Evolutionary conservation across 2,113 vertebrate genomes (phyloP).

Genomic region (Henicopernis longicauda): DNA sequence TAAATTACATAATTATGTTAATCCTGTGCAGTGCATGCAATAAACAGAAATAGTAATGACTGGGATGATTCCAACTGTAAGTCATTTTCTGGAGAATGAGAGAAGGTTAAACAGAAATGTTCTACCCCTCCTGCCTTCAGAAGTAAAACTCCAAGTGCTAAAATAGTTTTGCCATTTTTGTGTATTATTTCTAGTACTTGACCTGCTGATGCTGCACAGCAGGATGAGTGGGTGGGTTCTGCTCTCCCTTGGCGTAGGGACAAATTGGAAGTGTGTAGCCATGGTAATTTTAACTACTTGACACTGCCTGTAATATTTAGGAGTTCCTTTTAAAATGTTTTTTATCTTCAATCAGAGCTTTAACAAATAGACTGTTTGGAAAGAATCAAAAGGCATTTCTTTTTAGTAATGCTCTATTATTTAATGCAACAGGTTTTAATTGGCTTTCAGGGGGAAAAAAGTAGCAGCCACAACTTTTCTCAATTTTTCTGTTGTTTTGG

Average conservation of each 20-base stretch:
- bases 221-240: neutral
- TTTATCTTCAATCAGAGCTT: neutral
- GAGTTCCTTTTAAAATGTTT: neutral
- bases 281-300: neutral
- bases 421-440: neutral
- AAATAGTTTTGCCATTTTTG: neutral
- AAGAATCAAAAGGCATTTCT: neutral
- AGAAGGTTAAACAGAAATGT: neutral
- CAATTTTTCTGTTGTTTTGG: neutral
- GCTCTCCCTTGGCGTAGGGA: neutral
- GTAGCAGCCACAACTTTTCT: neutral
- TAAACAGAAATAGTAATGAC: neutral
- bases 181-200: neutral
- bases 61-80: neutral
- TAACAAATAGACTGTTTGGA: neutral
- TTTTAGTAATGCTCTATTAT: neutral
- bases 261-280: neutral
- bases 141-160: neutral
- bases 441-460: neutral
- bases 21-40: neutral
- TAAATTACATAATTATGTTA: neutral
- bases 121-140: neutral
- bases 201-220: neutral
- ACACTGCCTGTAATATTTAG: neutral
- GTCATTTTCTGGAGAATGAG: neutral